Evolutionary conservation across 2,113 vertebrate genomes (phyloP), one percentile per base, ranked within the genome.

Genomic region (Callithrix jacchus): DNA sequence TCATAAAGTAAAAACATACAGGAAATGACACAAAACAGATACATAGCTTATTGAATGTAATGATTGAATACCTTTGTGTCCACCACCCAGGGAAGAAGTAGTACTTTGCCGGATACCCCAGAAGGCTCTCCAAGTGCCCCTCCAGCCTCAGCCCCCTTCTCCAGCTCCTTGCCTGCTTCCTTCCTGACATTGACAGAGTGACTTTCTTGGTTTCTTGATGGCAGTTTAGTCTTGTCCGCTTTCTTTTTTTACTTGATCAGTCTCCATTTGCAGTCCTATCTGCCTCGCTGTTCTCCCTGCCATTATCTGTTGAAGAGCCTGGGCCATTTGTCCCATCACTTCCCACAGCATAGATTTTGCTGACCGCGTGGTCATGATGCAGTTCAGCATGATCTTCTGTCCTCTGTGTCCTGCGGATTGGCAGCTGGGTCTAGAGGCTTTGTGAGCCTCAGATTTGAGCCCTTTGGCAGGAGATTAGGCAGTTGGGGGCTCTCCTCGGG

Each of bases 361-460:
- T 6, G 9, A 6, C 23, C 1, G 0, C 0, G 0, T 30, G 61
- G 61, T 20, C 30, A 6, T 32, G 18, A 11, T n/a, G 6, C 49
- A 1, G 49, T 18, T 68, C 6, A 8, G 49, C 10, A 0, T 3
- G 32, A 23, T 6, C 56, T 18, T 68, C 18, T 70, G 0, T 0
- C 11, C 16, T 40, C 25, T 30, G 5, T 25, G 73, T 32, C 70
- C 80, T 74, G 37, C 25, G 17, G 3, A 2, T 37, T 30, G 80
- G 68, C 32, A 13, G 45, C 56, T 25, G 70, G 42, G 5, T 12
- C 10, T 16, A 52, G 42, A 86, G n/a, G 91, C 45, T 11, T 25
- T 25, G 32, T 23, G 20, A 25, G 25, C 52, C 40, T 25, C 58
- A 3, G 45, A 6, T 13, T 18, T 40, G 32, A 6, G 9, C 8